Percentiles rank a stretch among this genome's conserved stretches.
Conservation (phyloP, 1,140 invertebrate species). For the Rhynchophorus ferrugineus region DNA sequence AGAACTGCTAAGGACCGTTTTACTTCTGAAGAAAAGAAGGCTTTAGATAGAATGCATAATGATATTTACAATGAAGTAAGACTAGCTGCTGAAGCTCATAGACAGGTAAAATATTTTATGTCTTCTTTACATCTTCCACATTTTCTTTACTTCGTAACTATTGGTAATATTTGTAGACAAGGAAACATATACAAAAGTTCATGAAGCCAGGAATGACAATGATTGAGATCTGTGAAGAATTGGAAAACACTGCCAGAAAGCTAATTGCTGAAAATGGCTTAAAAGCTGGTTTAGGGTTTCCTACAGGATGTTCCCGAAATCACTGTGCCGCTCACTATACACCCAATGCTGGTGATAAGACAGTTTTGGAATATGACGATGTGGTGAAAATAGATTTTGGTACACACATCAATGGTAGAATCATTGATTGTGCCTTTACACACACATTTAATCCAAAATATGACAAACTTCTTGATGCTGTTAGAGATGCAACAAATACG, state of each 20-base stretch:
- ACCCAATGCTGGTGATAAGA: constrained; percentile 95
- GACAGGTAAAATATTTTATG: constrained; percentile 52
- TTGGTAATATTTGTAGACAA: constrained; percentile 63
- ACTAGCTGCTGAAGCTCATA: constrained; percentile 93
- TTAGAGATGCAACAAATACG: constrained; percentile 95
- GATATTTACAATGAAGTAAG: constrained; percentile 94
- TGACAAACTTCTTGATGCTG: constrained; percentile 91
- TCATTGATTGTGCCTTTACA: constrained; percentile 99
- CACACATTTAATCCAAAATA: constrained; percentile 95
- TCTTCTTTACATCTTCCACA: background rate
- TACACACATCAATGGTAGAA: constrained; percentile 96
- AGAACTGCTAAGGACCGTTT: constrained; percentile 81
- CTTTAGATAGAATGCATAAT: constrained; percentile 69
- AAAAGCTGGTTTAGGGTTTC: constrained; percentile 95
- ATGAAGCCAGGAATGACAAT: constrained; percentile 98
- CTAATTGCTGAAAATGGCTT: constrained; percentile 94
- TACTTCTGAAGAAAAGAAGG: constrained; percentile 84
- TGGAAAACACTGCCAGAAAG: constrained; percentile 85
- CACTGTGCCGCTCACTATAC: constrained; percentile 99
- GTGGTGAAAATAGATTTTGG: constrained; percentile 99
- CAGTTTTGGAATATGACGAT: constrained; percentile 92
- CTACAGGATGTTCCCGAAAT: constrained; percentile 97
- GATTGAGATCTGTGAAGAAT: constrained; percentile 97
- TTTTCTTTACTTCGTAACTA: background rate
- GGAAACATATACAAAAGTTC: constrained; percentile 81